Conservation (phyloP, 2,797 vertebrate genomes). For the Aplochiton taeniatus region DNA sequence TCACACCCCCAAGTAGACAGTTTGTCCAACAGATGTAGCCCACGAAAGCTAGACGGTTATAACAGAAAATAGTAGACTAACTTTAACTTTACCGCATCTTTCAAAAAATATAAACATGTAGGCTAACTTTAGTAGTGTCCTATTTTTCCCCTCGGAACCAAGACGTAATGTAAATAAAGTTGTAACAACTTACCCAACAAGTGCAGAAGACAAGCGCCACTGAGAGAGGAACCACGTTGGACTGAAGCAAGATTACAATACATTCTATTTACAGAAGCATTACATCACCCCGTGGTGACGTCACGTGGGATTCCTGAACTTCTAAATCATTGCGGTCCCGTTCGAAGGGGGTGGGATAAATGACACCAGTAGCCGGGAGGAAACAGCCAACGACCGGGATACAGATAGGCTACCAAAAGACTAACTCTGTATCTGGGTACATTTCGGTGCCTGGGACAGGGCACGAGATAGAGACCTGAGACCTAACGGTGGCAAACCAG, state of each 20-base stretch:
- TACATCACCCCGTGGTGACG: constrained; percentile 91
- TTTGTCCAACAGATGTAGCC: constrained; percentile 37
- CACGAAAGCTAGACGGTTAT: neutral
- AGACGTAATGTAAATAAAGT: constrained; percentile 8
- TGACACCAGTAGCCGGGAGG: constrained; percentile 43
- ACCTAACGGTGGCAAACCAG: constrained; percentile 6
- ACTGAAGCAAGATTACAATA: constrained; percentile 92
- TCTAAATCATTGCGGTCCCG: constrained; percentile 91
- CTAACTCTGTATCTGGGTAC: neutral
- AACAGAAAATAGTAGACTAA: constrained; percentile 21
- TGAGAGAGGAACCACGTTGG: constrained; percentile 90
- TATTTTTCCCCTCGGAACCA: too few species aligned
- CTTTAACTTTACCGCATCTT: constrained; percentile 27
- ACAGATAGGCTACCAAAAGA: too few species aligned
- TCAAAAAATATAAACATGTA: neutral
- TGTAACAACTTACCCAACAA: constrained; percentile 86
- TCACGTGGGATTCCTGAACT: constrained; percentile 95
- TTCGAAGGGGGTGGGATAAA: constrained; percentile 60
- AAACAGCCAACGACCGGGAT: constrained; percentile 1
- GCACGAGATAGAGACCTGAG: constrained; percentile 5
- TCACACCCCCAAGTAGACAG: constrained; percentile 70
- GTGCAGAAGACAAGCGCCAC: constrained; percentile 86
- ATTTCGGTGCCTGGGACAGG: neutral
- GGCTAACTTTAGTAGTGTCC: too few species aligned
- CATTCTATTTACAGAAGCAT: constrained; percentile 93